Percentiles rank a stretch among this genome's conserved stretches.
These are phyloP conservation scores for Nematopogon swammerdamellus DNA, from an alignment of 2,888 invertebrate genomes.

Conservation along the genomic window DNA sequence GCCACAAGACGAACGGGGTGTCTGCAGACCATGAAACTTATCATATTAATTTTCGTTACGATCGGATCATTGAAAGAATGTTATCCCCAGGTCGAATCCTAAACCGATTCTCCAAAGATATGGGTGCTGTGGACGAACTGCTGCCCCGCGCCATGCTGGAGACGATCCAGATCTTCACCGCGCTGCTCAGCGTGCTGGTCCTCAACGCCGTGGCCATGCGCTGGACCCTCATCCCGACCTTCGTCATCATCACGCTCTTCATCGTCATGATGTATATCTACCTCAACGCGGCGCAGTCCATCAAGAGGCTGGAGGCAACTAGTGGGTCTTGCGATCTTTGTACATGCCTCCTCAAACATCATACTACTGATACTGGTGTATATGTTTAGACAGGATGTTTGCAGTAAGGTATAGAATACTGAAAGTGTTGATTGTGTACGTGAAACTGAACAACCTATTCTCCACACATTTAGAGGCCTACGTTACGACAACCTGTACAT, in stretches of 20 bases:
- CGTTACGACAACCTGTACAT: too few species aligned
- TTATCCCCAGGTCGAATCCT: constrained; percentile 74
- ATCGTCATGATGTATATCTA: constrained; percentile 59
- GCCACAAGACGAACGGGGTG: too few species aligned
- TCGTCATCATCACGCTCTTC: constrained; percentile 56
- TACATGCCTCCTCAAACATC: too few species aligned
- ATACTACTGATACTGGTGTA: too few species aligned
- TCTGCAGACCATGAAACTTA: too few species aligned
- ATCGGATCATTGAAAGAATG: too few species aligned
- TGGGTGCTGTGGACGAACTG: constrained; percentile 76
- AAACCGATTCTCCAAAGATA: constrained; percentile 79
- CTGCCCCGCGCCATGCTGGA: constrained; percentile 68
- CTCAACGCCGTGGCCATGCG: constrained; percentile 61
- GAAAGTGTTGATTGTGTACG: too few species aligned
- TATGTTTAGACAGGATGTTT: too few species aligned
- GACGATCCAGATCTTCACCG: constrained; percentile 55
- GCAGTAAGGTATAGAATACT: too few species aligned
- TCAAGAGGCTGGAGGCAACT: constrained; percentile 63
- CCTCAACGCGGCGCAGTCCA: constrained; percentile 64
- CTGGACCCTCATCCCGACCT: constrained; percentile 57
- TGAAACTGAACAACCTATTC: too few species aligned
- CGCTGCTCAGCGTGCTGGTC: constrained; percentile 53
- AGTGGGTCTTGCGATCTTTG: constrained; percentile 33
- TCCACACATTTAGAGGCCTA: too few species aligned
- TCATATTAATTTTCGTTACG: too few species aligned